Percentiles rank a stretch among this genome's conserved stretches.
Evolutionary conservation across 2,888 invertebrate genomes (phyloP).

Genomic region (Branchinecta sandiegonensis): DNA sequence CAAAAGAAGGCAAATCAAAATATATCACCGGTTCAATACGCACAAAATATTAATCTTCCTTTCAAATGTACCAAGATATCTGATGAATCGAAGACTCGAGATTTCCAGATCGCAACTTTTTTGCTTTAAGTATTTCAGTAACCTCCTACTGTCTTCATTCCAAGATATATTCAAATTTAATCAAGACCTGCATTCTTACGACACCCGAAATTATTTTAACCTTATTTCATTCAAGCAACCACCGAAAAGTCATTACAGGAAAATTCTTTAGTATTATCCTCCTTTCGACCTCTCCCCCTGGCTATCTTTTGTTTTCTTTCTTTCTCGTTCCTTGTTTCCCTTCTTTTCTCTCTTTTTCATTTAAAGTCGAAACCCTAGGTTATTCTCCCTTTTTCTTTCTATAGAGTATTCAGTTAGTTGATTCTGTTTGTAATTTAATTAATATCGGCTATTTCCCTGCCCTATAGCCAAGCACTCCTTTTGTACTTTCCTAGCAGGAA

Average conservation of each 20-base stretch:
- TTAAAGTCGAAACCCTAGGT: no score
- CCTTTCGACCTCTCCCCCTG: not conserved
- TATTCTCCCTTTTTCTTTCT: no score
- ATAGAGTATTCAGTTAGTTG: no score
- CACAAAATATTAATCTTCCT: no score
- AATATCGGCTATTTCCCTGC: no score
- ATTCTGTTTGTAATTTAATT: no score
- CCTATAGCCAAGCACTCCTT: no score
- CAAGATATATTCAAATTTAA: not conserved
- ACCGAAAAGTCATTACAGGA: not conserved
- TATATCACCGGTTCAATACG: no score
- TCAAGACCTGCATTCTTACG: not conserved
- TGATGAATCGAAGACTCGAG: not conserved
- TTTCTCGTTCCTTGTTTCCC: not conserved
- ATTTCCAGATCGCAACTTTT: conserved; percentile 1
- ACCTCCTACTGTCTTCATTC: not conserved
- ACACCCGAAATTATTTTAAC: not conserved
- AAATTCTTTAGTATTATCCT: not conserved
- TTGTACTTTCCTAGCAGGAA: no score
- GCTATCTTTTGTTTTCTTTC: not conserved
- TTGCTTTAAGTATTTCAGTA: not conserved
- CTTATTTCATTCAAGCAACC: not conserved
- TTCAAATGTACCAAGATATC: conserved; percentile 1
- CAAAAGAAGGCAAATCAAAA: no score
- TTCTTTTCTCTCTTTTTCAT: not conserved